These are phyloP conservation scores for Pissodes strobi DNA, from an alignment of 1,140 invertebrate species.

Conservation along the genomic window DNA sequence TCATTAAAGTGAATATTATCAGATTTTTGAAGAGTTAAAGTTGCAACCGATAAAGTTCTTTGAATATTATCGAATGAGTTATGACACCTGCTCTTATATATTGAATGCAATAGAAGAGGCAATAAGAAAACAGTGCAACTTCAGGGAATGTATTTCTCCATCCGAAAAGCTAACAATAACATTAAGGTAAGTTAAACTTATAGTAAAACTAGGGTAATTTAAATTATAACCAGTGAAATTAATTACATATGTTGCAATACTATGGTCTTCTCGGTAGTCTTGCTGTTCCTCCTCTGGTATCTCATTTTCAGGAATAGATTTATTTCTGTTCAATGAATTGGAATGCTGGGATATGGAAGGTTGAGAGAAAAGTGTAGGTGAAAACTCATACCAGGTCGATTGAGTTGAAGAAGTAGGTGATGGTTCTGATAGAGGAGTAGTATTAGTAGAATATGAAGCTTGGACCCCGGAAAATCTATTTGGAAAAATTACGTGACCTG, in stretches of 20 bases:
- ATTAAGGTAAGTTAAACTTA: conserved; percentile 21
- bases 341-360: neutral
- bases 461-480: too few relatives aligned
- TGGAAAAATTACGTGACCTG: neutral
- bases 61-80: too few relatives aligned
- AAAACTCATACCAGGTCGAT: conserved; percentile 5
- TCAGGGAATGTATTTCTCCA: conserved; percentile 3
- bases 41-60: conserved; percentile 4
- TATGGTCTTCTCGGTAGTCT: neutral
- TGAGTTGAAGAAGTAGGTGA: conserved; percentile 1
- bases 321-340: neutral
- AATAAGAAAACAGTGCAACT: conserved; percentile 7
- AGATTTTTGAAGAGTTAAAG: conserved; percentile 1
- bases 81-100: too few relatives aligned
- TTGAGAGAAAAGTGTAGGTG: conserved; percentile 7
- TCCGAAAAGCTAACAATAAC: conserved; percentile 8
- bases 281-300: too few relatives aligned
- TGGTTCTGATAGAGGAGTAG: neutral
- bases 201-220: neutral
- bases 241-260: conserved; percentile 7
- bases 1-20: conserved; percentile 8
- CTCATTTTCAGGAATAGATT: too few relatives aligned
- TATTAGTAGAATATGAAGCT: neutral
- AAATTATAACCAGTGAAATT: conserved; percentile 1
- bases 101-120: conserved; percentile 3